Base-by-base conservation (phyloP, 2,797 vertebrate genomes). In the Labeo calbasu region DNA sequence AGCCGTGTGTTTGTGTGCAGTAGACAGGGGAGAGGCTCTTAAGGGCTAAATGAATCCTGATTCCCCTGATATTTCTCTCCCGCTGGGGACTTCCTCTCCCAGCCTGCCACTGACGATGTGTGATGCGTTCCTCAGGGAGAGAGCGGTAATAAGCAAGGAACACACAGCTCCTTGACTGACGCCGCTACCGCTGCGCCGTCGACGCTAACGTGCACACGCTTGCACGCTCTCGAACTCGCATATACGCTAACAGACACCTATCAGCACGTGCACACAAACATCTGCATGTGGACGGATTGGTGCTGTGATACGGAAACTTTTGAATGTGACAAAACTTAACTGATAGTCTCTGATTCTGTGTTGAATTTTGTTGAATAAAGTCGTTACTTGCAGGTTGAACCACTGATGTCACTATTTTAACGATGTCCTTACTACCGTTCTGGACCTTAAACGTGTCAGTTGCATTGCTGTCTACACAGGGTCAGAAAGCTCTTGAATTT, bases 11-110 rank as follows among this genome's bases (percentile, higher is more conserved):
- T 87, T 80, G 86, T 83, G 84, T 79, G 80, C 85, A 83, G 79
- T 71, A 82, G 84, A 66, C 82, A 84, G 81, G 77, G 61, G 81
- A 91, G 90, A 93, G 92, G 86, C 91, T 94, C 91, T 94, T 91
- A 91, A 90, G 89, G 94, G 94, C 94, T 94, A 94, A 95, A 94
- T 95, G 93, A 94, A 87, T 94, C 92, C 92, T 91, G 92, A 94
- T 94, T 95, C 93, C 94, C 94, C 92, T 90, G 94, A 93, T 94
- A 93, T 91, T 93, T 92, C 89, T 87, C 84, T 89, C 90, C 90
- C 89, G 93, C 91, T 88, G 89, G 93, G 94, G 93, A 93, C 91
- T 92, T 90, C 89, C 84, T 92, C 92, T 93, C 91, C 92, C 91
- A 92, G 91, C 90, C 90, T 93, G 91, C 91, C 91, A 89, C 88